Evolutionary conservation across 1,140 invertebrate species (phyloP).

Genomic region (Drosophila baimaii): DNA sequence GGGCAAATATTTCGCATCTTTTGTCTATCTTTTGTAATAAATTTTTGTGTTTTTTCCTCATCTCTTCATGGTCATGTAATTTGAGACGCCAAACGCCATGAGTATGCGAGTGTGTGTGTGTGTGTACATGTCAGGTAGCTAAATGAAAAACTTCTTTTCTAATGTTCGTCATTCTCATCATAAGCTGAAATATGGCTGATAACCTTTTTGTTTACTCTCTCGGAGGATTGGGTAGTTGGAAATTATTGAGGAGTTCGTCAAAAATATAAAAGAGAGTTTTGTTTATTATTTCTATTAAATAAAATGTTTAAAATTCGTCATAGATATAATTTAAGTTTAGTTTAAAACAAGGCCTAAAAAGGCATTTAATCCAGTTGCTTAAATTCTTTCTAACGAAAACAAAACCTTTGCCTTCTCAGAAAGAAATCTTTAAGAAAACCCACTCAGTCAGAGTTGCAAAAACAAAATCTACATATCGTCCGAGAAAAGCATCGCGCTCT

Average conservation of each 20-base stretch:
- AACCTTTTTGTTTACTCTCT: constrained; percentile 49
- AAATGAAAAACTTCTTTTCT: constrained; percentile 53
- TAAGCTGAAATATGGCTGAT: constrained; percentile 62
- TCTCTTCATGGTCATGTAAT: constrained; percentile 61
- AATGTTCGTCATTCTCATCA: constrained; percentile 66
- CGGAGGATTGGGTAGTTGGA: not conserved
- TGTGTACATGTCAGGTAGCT: constrained; percentile 52
- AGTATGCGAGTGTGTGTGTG: not conserved
- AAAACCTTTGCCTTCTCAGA: too few species aligned
- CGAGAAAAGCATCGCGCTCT: too few species aligned
- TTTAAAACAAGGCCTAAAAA: not conserved
- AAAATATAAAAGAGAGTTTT: not conserved
- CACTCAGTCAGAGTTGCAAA: too few species aligned
- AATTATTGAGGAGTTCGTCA: not conserved
- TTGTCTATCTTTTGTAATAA: constrained; percentile 79
- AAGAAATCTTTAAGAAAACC: too few species aligned
- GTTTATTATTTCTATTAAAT: too few species aligned
- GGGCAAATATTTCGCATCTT: constrained; percentile 77
- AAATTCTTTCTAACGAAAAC: too few species aligned
- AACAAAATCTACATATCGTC: too few species aligned
- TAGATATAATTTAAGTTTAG: not conserved
- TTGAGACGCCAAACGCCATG: constrained; percentile 38
- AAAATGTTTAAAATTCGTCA: not conserved
- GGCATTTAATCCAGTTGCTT: too few species aligned
- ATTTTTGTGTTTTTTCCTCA: constrained; percentile 35